Base-by-base conservation (phyloP, 2,888 invertebrate genomes). In the Sinopyrophorus schimmeli region DNA sequence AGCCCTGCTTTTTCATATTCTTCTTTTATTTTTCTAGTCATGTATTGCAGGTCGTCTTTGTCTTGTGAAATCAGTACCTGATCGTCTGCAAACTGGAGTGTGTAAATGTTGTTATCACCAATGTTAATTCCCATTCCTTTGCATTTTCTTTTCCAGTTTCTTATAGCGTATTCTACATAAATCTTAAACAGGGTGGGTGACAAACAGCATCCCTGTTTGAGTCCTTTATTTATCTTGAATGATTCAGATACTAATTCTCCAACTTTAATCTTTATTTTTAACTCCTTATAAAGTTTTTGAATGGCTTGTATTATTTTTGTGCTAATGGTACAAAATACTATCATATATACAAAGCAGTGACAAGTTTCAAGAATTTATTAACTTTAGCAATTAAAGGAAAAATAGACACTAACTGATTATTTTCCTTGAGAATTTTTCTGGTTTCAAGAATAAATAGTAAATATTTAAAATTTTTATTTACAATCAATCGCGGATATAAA, bases 181-280 rank as follows among this genome's bases (percentile, higher is more conserved):
- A 53, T 53, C 52, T 53, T 53, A 17, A 53, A 53, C 17, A 52
- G 38, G 17, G 41, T 46, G 5, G 47, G 46, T 6, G 34, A 51
- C 5, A 47, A 7, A 14, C 50, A 51, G 18, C 47, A 47, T 10
- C 46, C 41, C 20, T 53, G 53, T 39, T 15, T 27, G 4, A 46
- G 30, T 5, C 50, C 28, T 34, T 40, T 41, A 5, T n/a, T 17
- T 3, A 21, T 15, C 12, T 7, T 17, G 9, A 37, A 17, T 20
- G 21, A 6, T 38, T 27, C 28, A 27, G 12, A 24, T 16, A 30
- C 2, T 18, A 10, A 12, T 20, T 34, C 5, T 3, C 20, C 34
- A 5, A 16, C 12, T 16, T 47, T 40, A 7, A 17, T 14, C 21
- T 27, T 40, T 12, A 5, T 31, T 14, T 15, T 30, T 15, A 11